Evolutionary conservation across 2,888 invertebrate genomes (phyloP).

Genomic region (Trissoscelio sp.): DNA sequence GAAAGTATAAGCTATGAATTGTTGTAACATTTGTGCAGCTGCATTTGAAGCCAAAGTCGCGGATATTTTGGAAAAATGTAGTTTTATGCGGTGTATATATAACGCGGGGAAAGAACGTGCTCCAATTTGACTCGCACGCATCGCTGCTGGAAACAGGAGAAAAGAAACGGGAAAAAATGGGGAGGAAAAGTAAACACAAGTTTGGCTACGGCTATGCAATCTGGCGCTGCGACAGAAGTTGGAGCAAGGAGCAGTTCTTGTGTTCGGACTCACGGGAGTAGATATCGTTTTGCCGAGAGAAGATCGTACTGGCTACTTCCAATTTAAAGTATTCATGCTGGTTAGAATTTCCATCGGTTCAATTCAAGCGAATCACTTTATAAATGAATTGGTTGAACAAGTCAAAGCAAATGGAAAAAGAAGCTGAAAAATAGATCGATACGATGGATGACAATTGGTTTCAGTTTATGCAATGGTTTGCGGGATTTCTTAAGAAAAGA

Average conservation of each 20-base stretch:
- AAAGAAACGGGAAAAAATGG: slow-evolving; percentile 9
- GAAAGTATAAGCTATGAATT: slow-evolving; percentile 1
- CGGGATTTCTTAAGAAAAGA: too few relatives aligned
- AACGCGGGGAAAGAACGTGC: slow-evolving; percentile 18
- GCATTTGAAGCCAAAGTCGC: neutral
- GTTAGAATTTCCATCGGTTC: slow-evolving; percentile 40
- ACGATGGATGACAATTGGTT: neutral
- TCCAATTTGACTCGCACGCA: slow-evolving; percentile 19
- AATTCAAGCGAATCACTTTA: slow-evolving; percentile 30
- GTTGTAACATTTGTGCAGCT: too few relatives aligned
- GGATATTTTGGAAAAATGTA: slow-evolving; percentile 30
- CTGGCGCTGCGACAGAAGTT: slow-evolving; percentile 32
- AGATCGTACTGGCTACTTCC: slow-evolving; percentile 34
- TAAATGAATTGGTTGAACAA: slow-evolving; percentile 35
- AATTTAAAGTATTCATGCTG: slow-evolving; percentile 51
- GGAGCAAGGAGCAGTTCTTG: slow-evolving; percentile 20
- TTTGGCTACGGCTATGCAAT: slow-evolving; percentile 41
- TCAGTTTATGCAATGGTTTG: neutral
- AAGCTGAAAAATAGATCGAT: slow-evolving; percentile 8
- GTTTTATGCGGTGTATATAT: neutral
- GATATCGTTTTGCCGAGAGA: slow-evolving; percentile 37
- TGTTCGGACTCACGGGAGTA: slow-evolving; percentile 13
- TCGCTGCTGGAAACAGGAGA: neutral
- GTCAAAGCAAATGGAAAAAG: slow-evolving; percentile 20
- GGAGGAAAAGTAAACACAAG: slow-evolving; percentile 36